phyloP scores from a whole-genome alignment of 2,888 invertebrate species.

The Stenotaenia linearis region DNA sequence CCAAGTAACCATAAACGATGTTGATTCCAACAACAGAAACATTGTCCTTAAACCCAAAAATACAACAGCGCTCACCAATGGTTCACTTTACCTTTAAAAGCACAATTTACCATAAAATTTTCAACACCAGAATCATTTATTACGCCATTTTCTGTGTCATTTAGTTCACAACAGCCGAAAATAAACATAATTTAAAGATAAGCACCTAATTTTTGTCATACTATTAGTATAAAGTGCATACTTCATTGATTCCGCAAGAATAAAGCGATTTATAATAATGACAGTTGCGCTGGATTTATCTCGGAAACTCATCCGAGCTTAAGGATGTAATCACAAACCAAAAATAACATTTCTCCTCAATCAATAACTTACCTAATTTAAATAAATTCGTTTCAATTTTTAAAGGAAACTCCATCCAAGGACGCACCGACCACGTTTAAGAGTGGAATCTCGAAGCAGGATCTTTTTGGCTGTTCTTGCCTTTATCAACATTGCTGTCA shows the following conservation, averaged over 20 bases:
- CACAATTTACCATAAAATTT: not conserved
- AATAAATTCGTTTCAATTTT: not conserved
- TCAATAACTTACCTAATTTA: no score
- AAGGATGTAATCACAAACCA: no score
- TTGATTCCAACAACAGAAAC: not conserved
- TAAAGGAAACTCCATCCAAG: not conserved
- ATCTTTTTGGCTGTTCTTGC: not conserved
- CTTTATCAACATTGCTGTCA: not conserved
- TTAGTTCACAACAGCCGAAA: not conserved
- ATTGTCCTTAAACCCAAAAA: not conserved
- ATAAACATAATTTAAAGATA: not conserved
- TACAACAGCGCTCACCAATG: not conserved
- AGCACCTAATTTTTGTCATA: not conserved
- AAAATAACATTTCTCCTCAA: not conserved
- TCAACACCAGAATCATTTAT: not conserved
- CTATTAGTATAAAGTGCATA: not conserved
- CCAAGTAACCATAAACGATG: not conserved
- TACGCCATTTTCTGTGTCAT: not conserved
- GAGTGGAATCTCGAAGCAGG: not conserved
- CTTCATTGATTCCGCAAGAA: not conserved
- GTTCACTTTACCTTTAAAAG: not conserved
- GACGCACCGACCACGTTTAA: not conserved
- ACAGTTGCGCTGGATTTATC: no score
- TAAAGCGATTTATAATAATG: no score
- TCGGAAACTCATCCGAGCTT: no score